These are phyloP conservation scores for Zaprionus africanus DNA, from an alignment of 1,140 invertebrate genomes.

Conservation along the genomic window DNA sequence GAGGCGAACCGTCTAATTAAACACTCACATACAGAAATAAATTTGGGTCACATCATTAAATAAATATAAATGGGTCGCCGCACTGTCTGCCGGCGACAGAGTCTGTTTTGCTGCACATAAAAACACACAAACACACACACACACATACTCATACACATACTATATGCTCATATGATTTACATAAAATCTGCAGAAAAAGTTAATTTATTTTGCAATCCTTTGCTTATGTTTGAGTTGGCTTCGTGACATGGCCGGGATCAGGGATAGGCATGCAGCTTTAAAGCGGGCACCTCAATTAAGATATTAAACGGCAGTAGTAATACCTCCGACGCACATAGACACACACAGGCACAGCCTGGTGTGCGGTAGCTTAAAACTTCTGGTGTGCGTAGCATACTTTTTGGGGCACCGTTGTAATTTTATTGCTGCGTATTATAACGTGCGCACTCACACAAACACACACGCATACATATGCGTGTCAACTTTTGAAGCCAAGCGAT, in stretches of 20 bases:
- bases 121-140: neutral
- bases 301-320: slow-evolving; percentile 62
- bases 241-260: slow-evolving; percentile 22
- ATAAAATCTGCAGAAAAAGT: slow-evolving; percentile 78
- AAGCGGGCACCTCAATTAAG: slow-evolving; percentile 77
- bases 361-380: slow-evolving; percentile 42
- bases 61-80: slow-evolving; percentile 77
- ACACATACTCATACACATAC: neutral
- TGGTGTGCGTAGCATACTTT: slow-evolving; percentile 51
- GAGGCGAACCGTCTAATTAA: slow-evolving; percentile 72
- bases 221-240: slow-evolving; percentile 53
- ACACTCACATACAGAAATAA: slow-evolving; percentile 80
- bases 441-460: slow-evolving; percentile 14
- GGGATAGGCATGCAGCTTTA: slow-evolving; percentile 62
- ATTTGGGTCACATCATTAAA: slow-evolving; percentile 82
- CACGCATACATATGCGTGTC: slow-evolving; percentile 59
- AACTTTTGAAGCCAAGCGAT: slow-evolving; percentile 74
- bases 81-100: slow-evolving; percentile 41
- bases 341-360: slow-evolving; percentile 16
- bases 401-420: slow-evolving; percentile 64
- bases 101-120: slow-evolving; percentile 31
- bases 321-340: slow-evolving; percentile 16
- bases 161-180: slow-evolving; percentile 58
- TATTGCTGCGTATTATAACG: slow-evolving; percentile 67
- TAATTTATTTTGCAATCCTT: slow-evolving; percentile 79